Conservation (phyloP, 2,113 vertebrate genomes). For the Chlorodrepanis virens region DNA sequence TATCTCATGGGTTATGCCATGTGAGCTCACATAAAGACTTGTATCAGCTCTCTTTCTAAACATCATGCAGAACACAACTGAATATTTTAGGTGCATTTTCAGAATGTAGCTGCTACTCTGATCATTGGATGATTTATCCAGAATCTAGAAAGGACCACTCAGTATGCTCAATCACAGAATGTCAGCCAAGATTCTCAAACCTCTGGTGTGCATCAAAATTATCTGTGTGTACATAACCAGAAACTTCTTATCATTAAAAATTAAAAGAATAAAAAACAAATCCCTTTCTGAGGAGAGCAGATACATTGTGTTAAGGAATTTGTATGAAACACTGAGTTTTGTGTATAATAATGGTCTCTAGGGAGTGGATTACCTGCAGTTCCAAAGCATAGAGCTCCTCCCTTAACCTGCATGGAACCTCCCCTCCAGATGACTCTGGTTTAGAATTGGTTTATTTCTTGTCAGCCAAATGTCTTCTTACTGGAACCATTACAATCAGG, state of each 20-base stretch:
- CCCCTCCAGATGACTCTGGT: neutral
- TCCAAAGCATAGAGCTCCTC: accelerated
- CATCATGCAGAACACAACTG: neutral
- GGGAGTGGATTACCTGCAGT: neutral
- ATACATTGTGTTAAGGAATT: neutral
- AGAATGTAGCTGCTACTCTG: neutral
- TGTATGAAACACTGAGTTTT: neutral
- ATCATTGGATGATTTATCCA: neutral
- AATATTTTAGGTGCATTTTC: neutral
- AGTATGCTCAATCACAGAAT: neutral
- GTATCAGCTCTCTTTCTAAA: neutral
- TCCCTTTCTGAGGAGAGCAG: neutral
- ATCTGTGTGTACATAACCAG: accelerated
- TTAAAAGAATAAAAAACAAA: neutral
- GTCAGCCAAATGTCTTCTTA: neutral
- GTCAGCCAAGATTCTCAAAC: neutral
- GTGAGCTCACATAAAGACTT: accelerated
- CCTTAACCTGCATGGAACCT: neutral
- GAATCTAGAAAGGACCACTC: neutral
- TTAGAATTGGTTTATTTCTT: neutral
- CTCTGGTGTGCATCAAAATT: neutral
- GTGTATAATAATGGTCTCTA: neutral
- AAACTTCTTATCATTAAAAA: neutral
- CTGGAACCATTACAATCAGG: neutral
- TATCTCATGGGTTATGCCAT: neutral